phyloP scores from a whole-genome alignment of 2,113 vertebrate species.

The Prunella himalayana region DNA sequence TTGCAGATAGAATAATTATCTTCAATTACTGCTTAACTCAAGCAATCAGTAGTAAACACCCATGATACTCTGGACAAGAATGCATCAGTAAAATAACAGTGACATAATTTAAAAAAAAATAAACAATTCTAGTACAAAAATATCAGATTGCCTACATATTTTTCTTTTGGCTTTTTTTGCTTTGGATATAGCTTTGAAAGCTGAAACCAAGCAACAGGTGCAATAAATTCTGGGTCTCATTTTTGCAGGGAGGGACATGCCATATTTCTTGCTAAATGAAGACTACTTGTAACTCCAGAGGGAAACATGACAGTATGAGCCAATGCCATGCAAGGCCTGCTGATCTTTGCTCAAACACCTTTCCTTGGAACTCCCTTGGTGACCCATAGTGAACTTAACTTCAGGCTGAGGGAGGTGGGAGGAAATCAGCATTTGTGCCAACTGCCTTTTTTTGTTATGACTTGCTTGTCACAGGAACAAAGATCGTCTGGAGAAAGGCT shows the following conservation, averaged over 20 bases:
- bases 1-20: neutral
- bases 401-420: neutral
- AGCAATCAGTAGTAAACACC: neutral
- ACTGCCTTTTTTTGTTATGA: neutral
- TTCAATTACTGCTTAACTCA: neutral
- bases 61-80: neutral
- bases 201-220: neutral
- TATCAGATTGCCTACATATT: neutral
- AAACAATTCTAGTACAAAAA: neutral
- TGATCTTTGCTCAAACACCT: neutral
- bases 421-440: neutral
- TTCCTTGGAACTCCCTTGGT: neutral
- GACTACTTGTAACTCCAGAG: neutral
- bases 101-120: neutral
- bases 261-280: neutral
- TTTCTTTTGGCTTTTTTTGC: neutral
- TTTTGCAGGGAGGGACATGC: neutral
- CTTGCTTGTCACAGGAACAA: neutral
- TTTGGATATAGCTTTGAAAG: neutral
- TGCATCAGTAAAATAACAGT: neutral
- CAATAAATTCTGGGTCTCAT: neutral
- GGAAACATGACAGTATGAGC: neutral
- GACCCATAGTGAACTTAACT: neutral
- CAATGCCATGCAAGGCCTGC: neutral
- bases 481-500: neutral